Percentiles rank a stretch among this genome's conserved stretches.
phyloP scores from a whole-genome alignment of 2,888 invertebrate genomes.

The Limnephilus lunatus region DNA sequence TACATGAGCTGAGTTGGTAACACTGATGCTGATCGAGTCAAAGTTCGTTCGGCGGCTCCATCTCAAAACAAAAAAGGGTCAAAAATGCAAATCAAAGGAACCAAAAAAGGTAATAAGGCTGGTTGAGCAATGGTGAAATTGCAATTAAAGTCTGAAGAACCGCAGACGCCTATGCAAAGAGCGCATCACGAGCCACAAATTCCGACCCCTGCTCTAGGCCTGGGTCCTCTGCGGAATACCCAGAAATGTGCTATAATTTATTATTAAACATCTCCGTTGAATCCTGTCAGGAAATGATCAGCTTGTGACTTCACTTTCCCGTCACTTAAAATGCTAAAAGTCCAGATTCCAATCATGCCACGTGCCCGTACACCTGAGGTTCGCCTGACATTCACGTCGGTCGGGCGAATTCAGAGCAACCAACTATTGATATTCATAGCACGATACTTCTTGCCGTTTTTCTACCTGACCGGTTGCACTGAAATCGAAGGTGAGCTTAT shows the following conservation, averaged over 20 bases:
- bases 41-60: too few species aligned
- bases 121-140: too few species aligned
- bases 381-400: constrained; percentile 31
- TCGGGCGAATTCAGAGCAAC: constrained; percentile 8
- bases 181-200: too few species aligned
- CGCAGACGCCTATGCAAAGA: too few species aligned
- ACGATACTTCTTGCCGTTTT: constrained; percentile 23
- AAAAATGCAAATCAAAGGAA: too few species aligned
- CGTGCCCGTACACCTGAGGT: constrained; percentile 38
- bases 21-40: too few species aligned
- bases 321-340: constrained; percentile 8
- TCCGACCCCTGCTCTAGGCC: too few species aligned
- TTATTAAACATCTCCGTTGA: not conserved
- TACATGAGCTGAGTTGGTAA: too few species aligned
- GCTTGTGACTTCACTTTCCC: not conserved
- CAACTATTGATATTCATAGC: constrained; percentile 28
- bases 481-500: constrained; percentile 39
- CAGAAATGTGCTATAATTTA: not conserved
- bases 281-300: not conserved
- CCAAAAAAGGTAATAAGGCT: too few species aligned
- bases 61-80: too few species aligned
- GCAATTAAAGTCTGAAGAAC: too few species aligned
- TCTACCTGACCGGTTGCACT: constrained; percentile 14
- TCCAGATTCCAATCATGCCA: constrained; percentile 27
- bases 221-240: not conserved